A percentile compares a stretch with the other conserved stretches of the same genome.
phyloP scores from a whole-genome alignment of 2,888 invertebrate genomes.

The Glyphotaelius pellucidus region DNA sequence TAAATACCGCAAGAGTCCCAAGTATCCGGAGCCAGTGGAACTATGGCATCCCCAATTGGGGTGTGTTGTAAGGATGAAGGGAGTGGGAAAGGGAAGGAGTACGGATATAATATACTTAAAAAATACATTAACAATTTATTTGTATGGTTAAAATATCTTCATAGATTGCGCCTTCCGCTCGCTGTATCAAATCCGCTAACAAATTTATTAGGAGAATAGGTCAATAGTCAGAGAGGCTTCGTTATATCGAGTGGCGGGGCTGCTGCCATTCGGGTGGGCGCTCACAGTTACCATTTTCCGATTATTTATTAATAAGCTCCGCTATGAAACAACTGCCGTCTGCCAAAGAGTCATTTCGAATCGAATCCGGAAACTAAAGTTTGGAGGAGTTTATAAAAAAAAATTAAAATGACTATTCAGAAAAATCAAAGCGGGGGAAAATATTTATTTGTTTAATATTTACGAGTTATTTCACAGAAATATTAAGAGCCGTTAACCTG shows the following conservation, averaged over 20 bases:
- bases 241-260: background rate
- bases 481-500: too few species aligned
- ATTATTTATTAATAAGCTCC: background rate
- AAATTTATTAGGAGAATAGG: constrained; percentile 2
- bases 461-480: background rate
- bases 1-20: too few species aligned
- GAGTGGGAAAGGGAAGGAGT: too few species aligned
- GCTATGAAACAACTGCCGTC: background rate
- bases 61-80: too few species aligned
- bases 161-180: background rate
- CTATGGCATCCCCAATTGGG: too few species aligned
- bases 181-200: background rate
- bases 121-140: background rate
- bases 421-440: background rate
- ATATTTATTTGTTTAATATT: background rate
- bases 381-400: background rate
- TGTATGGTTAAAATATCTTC: background rate
- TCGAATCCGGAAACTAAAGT: background rate
- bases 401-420: background rate
- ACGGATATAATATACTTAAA: too few species aligned
- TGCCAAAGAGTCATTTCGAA: background rate
- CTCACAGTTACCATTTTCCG: background rate
- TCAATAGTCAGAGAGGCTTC: background rate
- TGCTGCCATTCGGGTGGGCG: background rate
- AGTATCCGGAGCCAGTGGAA: too few species aligned